phyloP scores from a whole-genome alignment of 37 sponge, comb jelly and placozoan species.

The Crambe crambe region DNA sequence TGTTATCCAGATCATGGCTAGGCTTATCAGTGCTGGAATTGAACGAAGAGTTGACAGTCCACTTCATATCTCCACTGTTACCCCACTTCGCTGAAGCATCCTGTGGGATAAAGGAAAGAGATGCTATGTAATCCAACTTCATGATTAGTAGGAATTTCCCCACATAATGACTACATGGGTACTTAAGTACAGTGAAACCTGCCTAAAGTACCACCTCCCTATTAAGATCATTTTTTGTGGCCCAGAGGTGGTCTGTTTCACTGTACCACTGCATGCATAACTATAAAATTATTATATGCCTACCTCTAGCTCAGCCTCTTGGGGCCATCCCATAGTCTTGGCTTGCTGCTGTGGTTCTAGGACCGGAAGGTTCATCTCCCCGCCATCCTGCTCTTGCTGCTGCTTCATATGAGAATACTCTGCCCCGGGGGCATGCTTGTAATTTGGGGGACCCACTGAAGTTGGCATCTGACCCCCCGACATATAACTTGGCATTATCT shows the following conservation, averaged over 20 bases:
- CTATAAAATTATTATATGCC: too few species aligned
- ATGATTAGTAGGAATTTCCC: too few species aligned
- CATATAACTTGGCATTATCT: background rate
- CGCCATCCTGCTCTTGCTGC: background rate
- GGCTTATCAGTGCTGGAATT: background rate
- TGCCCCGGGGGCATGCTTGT: slow-evolving; percentile 36
- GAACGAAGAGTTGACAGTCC: slow-evolving; percentile 30
- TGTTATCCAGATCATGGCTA: background rate
- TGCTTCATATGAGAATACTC: background rate
- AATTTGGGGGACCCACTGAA: slow-evolving; percentile 1
- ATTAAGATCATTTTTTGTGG: too few species aligned
- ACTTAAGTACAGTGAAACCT: too few species aligned
- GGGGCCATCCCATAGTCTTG: background rate
- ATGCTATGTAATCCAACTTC: too few species aligned
- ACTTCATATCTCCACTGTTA: background rate
- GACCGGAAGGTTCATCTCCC: background rate
- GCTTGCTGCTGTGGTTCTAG: background rate
- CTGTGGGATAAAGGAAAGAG: too few species aligned
- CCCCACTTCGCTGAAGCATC: slow-evolving; percentile 3
- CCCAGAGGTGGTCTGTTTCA: too few species aligned
- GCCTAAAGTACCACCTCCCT: too few species aligned
- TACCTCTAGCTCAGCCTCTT: background rate
- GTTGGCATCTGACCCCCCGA: background rate
- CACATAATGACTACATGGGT: too few species aligned
- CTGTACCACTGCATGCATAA: too few species aligned